A percentile compares a stretch with the other conserved stretches of the same genome.
Evolutionary conservation across 2,797 vertebrate genomes (phyloP).

Genomic region (Diplodus puntazzo): DNA sequence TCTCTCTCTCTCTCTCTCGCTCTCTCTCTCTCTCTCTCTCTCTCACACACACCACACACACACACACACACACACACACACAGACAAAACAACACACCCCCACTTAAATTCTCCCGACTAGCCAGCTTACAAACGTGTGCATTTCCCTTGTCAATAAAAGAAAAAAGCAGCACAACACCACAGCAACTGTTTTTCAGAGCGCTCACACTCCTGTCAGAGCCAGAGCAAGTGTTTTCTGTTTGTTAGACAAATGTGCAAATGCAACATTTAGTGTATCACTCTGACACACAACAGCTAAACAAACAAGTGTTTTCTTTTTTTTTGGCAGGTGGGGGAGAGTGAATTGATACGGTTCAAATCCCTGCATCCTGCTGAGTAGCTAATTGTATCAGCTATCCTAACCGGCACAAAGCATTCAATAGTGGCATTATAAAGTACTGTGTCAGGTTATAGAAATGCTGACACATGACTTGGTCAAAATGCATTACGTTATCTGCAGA

Average conservation of each 20-base stretch:
- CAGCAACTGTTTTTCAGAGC: conserved; percentile 29
- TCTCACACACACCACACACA: background rate
- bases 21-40: no score
- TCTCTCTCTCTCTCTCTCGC: no score
- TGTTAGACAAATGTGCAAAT: conserved; percentile 36
- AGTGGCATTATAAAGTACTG: no score
- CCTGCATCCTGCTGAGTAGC: background rate
- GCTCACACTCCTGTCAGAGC: conserved; percentile 26
- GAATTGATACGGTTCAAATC: conserved; percentile 1
- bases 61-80: background rate
- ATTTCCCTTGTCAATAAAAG: conserved; percentile 51
- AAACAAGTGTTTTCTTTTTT: conserved; percentile 8
- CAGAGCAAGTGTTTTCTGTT: conserved; percentile 32
- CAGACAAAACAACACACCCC: conserved; percentile 9
- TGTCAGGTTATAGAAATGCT: background rate
- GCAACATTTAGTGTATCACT: conserved; percentile 14
- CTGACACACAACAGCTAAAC: conserved; percentile 4
- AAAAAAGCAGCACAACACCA: conserved; percentile 34
- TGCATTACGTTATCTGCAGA: background rate
- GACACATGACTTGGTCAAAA: background rate
- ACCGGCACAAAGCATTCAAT: background rate
- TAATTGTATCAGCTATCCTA: background rate
- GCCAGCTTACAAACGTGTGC: conserved; percentile 15
- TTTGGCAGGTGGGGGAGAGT: background rate
- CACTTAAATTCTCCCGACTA: conserved; percentile 31